Evolutionary conservation across 2,113 vertebrate genomes (phyloP).

Genomic region (Agelaius tricolor): DNA sequence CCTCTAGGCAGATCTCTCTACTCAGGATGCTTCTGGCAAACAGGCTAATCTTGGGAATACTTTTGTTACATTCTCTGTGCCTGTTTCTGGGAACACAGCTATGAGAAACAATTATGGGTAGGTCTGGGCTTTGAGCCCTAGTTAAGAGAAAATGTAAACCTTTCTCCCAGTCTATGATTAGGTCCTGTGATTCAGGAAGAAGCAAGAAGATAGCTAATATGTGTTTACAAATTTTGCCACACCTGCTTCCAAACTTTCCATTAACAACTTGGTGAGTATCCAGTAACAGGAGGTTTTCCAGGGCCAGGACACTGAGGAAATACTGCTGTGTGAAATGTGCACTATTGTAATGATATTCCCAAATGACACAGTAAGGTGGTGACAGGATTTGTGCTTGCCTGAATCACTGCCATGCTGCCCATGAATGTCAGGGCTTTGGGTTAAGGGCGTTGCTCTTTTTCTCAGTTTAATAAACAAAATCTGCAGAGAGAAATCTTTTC

Average conservation of each 20-base stretch:
- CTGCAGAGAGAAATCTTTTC: not conserved
- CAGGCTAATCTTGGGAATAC: not conserved
- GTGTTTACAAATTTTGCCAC: not conserved
- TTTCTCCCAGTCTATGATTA: not conserved
- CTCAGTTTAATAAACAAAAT: not conserved
- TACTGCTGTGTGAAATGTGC: not conserved
- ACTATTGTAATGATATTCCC: not conserved
- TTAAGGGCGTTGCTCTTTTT: not conserved
- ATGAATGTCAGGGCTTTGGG: not conserved
- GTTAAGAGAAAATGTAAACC: not conserved
- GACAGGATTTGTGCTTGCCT: not conserved
- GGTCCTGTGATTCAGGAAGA: not conserved
- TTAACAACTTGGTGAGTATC: constrained; percentile 24
- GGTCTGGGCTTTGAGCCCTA: not conserved
- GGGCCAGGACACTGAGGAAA: not conserved
- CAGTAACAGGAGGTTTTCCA: constrained; percentile 17
- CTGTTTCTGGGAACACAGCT: not conserved
- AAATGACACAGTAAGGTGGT: not conserved
- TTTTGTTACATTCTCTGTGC: not conserved
- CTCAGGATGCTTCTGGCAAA: not conserved
- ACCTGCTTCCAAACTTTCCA: constrained; percentile 36
- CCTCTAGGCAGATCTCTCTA: not conserved
- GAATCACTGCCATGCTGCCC: not conserved
- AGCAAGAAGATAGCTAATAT: not conserved
- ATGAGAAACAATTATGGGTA: not conserved